Evolutionary conservation across 1,140 invertebrate species (phyloP).

Genomic region (Amphibalanus amphitrite): DNA sequence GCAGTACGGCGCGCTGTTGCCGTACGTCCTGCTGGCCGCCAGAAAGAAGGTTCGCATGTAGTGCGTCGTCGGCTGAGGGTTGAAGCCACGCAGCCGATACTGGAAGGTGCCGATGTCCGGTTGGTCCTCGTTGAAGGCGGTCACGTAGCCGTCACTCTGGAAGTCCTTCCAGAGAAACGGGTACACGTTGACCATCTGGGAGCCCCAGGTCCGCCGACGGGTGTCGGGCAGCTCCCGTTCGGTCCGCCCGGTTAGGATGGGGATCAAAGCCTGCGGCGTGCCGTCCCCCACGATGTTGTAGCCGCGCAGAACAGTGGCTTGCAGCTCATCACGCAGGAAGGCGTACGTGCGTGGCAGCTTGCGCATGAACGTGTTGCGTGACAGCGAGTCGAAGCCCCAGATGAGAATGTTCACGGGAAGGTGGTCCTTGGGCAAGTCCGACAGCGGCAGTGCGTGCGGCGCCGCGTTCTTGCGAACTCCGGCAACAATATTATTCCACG

Average conservation of each 20-base stretch:
- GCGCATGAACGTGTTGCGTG: conserved; percentile 65
- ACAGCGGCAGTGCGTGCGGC: conserved; percentile 28
- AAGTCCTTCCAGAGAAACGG: conserved; percentile 68
- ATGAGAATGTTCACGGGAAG: conserved; percentile 60
- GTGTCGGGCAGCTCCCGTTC: conserved; percentile 75
- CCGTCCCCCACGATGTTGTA: conserved; percentile 91
- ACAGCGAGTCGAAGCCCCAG: conserved; percentile 80
- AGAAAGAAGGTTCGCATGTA: conserved; percentile 69
- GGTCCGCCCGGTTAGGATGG: conserved; percentile 69
- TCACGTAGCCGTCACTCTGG: conserved; percentile 44
- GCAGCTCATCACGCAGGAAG: conserved; percentile 49
- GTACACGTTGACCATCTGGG: conserved; percentile 53
- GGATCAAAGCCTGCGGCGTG: conserved; percentile 78
- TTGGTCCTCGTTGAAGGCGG: conserved; percentile 71
- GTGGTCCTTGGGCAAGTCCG: conserved; percentile 32
- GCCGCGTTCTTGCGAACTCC: conserved; percentile 34
- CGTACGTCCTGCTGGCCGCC: conserved; percentile 30
- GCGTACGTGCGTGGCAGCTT: conserved; percentile 64
- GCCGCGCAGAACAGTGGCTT: conserved; percentile 50
- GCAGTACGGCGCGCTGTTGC: conserved; percentile 38
- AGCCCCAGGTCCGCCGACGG: conserved; percentile 47
- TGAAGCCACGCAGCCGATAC: conserved; percentile 76
- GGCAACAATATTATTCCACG: conserved; percentile 27
- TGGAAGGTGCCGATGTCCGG: conserved; percentile 72
- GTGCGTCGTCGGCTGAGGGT: conserved; percentile 67